Base-by-base conservation (phyloP, 2,797 vertebrate genomes). In the Acanthurus lineatus region DNA sequence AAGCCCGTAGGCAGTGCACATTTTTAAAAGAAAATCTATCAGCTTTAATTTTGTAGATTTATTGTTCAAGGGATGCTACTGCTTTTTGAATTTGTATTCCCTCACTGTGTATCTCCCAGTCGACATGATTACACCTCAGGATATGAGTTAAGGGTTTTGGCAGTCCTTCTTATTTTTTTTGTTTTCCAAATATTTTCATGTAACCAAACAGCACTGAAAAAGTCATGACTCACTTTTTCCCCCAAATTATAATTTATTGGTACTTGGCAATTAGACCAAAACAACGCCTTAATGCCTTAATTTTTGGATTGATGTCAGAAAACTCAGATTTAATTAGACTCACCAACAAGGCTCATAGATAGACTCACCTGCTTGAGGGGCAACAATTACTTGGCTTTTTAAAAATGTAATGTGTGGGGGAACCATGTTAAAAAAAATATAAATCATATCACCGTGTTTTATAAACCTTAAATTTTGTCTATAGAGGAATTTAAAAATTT, bases 121-220 rank as follows among this genome's bases (percentile, higher is more conserved):
- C 82, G 78, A 81, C 73, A 69, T 77, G 22, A 76, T 59, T 53
- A 66, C 47, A 77, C 68, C 54, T 60, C 44, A 68, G 17, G 64
- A 82, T 70, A 42, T 77, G 25, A 79, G 73, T 77, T 53, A 40
- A 9, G 49, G 57, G 20, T 75, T 73, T 59, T 69, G 69, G 35
- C 52, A 61, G 19, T 25, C 15, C 56, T 64, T 28, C 54, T 65
- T 16, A 51, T 82, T 54, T 51, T 52, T 63, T 69, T 73, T 56
- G 45, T 73, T 67, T 73, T 35, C 62, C 40, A 74, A 70, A 78
- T 67, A 49, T 25, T 66, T 68, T 87, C 83, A 85, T 86, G 76
- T 73, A 87, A 84, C 68, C 73, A 88, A 90, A 84, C 70, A 80
- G 66, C 76, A 77, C 78, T 81, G 62, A 73, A 77, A 72, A 45